Evolutionary conservation across 1,140 invertebrate genomes (phyloP).

Genomic region (Procambarus clarkii): DNA sequence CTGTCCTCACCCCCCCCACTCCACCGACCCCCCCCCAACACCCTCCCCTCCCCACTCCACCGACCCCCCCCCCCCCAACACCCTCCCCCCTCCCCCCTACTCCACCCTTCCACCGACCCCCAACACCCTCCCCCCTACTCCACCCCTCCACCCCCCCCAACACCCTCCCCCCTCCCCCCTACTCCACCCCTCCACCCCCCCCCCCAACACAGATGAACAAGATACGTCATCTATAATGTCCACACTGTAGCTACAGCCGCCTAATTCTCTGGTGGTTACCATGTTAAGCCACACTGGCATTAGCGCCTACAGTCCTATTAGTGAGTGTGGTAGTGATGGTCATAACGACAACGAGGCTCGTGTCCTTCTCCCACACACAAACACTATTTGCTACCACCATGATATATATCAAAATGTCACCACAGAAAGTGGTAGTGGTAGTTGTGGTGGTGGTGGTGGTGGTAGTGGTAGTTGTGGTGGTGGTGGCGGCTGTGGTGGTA

Average conservation of each 20-base stretch:
- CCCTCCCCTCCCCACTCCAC: no score
- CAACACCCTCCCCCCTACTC: background rate
- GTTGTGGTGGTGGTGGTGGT: no score
- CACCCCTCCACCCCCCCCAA: background rate
- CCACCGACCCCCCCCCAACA: no score
- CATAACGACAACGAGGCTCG: background rate
- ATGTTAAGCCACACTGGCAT: background rate
- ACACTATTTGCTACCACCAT: background rate
- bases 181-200: no score
- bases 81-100: background rate
- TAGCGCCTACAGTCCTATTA: background rate
- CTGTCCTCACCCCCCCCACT: no score
- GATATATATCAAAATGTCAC: background rate
- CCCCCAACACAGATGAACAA: background rate
- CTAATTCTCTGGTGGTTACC: background rate
- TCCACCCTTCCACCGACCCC: background rate
- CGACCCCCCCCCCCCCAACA: no score
- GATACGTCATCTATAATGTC: background rate
- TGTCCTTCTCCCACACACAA: background rate
- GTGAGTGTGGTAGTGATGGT: background rate
- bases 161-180: no score
- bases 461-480: no score
- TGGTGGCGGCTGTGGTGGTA: no score
- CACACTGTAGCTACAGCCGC: background rate
- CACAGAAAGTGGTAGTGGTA: background rate